These are phyloP conservation scores for Deilephila elpenor DNA, from an alignment of 2,888 invertebrate species.

Conservation along the genomic window DNA sequence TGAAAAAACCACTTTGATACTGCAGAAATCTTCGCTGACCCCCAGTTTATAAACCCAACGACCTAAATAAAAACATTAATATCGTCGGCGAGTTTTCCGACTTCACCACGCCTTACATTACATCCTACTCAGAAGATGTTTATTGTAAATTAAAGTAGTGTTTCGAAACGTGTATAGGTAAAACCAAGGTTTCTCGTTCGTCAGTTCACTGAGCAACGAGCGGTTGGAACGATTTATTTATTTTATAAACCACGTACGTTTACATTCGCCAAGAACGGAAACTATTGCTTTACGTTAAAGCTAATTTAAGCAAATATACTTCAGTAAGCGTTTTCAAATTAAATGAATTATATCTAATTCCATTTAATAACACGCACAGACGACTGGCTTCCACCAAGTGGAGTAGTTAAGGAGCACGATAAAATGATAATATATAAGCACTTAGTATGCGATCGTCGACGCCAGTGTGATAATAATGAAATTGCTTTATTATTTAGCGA, in stretches of 20 bases:
- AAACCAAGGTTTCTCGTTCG: slow-evolving; percentile 63
- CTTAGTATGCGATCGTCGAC: not conserved
- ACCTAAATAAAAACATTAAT: not conserved
- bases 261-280: slow-evolving; percentile 61
- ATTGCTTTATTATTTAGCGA: not conserved
- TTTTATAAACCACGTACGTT: slow-evolving; percentile 69
- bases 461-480: not conserved
- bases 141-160: slow-evolving; percentile 60
- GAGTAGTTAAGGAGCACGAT: not conserved
- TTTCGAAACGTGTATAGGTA: slow-evolving; percentile 56
- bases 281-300: slow-evolving; percentile 37
- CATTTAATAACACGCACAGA: not conserved
- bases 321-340: slow-evolving; percentile 5
- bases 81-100: slow-evolving; percentile 1
- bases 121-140: slow-evolving; percentile 55
- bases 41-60: not conserved
- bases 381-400: not conserved
- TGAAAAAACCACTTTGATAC: not conserved
- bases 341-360: slow-evolving; percentile 11
- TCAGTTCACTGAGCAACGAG: slow-evolving; percentile 56
- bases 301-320: slow-evolving; percentile 22
- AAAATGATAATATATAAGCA: slow-evolving; percentile 2
- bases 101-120: slow-evolving; percentile 36
- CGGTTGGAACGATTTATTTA: slow-evolving; percentile 72
- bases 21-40: no score